phyloP scores from a whole-genome alignment of 1,140 invertebrate genomes.

The Drosophila sechellia region DNA sequence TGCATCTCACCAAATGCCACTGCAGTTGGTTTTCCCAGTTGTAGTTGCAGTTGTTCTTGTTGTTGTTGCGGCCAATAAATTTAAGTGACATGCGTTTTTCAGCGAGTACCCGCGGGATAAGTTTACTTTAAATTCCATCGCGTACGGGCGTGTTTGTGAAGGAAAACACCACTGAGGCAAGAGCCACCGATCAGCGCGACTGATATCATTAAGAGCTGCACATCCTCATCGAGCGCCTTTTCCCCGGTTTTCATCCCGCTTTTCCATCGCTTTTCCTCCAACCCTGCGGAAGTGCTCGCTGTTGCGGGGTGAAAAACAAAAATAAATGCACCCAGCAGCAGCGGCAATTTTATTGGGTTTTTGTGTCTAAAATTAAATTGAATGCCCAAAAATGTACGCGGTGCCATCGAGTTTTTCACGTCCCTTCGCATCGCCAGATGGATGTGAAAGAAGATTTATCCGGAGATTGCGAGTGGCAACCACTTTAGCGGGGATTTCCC shows the following conservation, averaged over 20 bases:
- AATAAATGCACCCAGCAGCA: constrained; percentile 57
- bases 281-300: constrained; percentile 60
- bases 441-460: constrained; percentile 28
- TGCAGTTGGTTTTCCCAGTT: constrained; percentile 38
- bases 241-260: not conserved
- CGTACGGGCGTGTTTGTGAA: constrained; percentile 39
- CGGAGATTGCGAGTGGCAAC: constrained; percentile 19
- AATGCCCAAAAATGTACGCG: constrained; percentile 59
- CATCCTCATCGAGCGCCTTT: constrained; percentile 57
- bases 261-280: constrained; percentile 22
- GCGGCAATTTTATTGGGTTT: constrained; percentile 57
- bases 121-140: constrained; percentile 72
- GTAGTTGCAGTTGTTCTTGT: not conserved
- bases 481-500: constrained; percentile 53
- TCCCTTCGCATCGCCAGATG: constrained; percentile 24
- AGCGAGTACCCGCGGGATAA: constrained; percentile 79
- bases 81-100: constrained; percentile 83
- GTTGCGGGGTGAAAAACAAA: constrained; percentile 47
- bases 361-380: constrained; percentile 64
- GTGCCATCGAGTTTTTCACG: constrained; percentile 52
- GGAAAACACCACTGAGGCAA: not conserved
- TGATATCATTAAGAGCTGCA: constrained; percentile 77
- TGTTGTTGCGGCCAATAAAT: constrained; percentile 78
- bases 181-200: constrained; percentile 54
- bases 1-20: constrained; percentile 67